phyloP scores from a whole-genome alignment of 2,113 vertebrate species.

The Microtus montanus region DNA sequence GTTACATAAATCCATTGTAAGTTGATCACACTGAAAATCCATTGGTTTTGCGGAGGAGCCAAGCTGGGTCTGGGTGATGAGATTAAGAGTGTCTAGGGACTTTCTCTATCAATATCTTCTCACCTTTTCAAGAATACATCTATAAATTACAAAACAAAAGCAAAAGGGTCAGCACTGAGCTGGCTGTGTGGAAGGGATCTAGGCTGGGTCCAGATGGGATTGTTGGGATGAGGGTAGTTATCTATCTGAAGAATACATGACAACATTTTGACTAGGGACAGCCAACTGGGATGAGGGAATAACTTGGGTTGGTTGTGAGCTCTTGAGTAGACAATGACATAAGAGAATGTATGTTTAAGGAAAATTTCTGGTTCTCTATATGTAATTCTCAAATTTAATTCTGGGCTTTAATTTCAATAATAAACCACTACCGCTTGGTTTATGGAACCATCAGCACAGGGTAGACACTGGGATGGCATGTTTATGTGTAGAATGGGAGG shows the following conservation, averaged over 20 bases:
- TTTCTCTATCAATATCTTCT: background rate
- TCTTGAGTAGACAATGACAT: background rate
- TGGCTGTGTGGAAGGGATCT: background rate
- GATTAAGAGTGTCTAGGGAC: background rate
- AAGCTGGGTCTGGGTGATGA: background rate
- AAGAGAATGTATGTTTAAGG: background rate
- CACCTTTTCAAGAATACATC: background rate
- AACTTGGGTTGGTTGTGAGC: background rate
- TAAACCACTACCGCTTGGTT: background rate
- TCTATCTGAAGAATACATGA: background rate
- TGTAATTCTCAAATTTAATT: background rate
- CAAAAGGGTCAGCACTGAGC: background rate
- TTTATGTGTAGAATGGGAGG: too few species aligned
- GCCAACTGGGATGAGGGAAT: background rate
- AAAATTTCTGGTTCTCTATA: background rate
- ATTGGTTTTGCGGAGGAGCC: background rate
- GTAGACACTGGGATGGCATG: background rate
- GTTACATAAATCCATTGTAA: background rate
- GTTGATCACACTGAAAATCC: background rate
- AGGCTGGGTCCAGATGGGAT: background rate
- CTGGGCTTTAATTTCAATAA: background rate
- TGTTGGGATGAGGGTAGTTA: background rate
- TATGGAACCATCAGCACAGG: background rate
- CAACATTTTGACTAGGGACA: background rate
- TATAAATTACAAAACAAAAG: slow-evolving; percentile 5